phyloP scores from a whole-genome alignment of 1,140 invertebrate species.

The Hycleus phaleratus region DNA sequence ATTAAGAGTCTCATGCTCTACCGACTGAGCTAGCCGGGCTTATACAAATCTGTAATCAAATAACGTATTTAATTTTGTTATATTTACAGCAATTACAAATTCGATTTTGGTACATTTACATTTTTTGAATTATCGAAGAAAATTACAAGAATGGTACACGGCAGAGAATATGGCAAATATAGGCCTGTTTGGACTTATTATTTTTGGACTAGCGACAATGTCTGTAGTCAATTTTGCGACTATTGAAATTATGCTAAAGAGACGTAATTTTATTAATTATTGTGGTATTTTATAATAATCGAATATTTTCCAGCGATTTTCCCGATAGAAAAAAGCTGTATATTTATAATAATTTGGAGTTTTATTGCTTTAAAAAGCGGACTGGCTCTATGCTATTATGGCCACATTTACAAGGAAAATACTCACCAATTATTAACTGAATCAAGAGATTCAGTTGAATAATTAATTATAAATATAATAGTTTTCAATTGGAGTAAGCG shows the following conservation, averaged over 20 bases:
- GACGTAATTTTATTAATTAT: constrained; percentile 13
- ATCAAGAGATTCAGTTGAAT: too few relatives aligned
- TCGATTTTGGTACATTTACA: constrained; percentile 18
- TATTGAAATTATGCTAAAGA: constrained; percentile 16
- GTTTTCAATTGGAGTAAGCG: too few relatives aligned
- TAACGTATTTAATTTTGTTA: background rate
- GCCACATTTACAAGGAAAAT: background rate
- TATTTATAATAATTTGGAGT: constrained; percentile 21
- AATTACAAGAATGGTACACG: constrained; percentile 19
- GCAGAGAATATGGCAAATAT: constrained; percentile 14
- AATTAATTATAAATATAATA: too few relatives aligned
- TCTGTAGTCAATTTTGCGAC: constrained; percentile 18
- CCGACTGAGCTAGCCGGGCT: constrained; percentile 80
- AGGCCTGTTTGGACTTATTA: constrained; percentile 15
- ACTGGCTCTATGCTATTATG: constrained; percentile 17
- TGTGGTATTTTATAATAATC: background rate
- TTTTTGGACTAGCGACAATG: constrained; percentile 15
- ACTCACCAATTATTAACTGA: too few relatives aligned
- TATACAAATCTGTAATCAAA: constrained; percentile 7
- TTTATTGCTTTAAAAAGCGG: constrained; percentile 22
- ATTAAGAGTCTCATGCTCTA: constrained; percentile 91
- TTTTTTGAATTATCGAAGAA: constrained; percentile 14
- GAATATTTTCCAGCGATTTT: constrained; percentile 22
- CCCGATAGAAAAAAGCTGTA: constrained; percentile 12
- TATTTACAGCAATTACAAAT: constrained; percentile 18